Base-by-base conservation (phyloP, 2,797 vertebrate species). In the Sebastes paucispinis region DNA sequence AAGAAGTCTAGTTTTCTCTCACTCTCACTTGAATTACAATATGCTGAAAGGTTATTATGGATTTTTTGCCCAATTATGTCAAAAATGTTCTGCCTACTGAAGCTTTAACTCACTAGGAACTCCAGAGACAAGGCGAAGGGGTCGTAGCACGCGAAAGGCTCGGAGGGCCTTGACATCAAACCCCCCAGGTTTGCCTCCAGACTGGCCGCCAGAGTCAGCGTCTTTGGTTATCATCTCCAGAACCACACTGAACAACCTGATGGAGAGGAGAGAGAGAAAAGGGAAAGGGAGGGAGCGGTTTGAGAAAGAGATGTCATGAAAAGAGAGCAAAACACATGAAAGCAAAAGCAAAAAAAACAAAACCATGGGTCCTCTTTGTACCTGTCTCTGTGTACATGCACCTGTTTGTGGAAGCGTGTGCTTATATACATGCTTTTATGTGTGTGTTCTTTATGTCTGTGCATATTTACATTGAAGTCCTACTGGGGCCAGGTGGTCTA, bases 161-260 rank as follows among this genome's bases (percentile, higher is more conserved):
- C 98, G 94, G 75, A 99, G 97, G 91, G 98, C 98, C 95, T 99
- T 99, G 92, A 99, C 98, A 87, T 99, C 98, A 90, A 99, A 99
- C 79, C 97, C 98, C 50, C 98, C 98, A 47, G 98, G 96, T 94
- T 99, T 99, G 80, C 98, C 98, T 88, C 97, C 96, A 36, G 94
- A 91, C 86, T 97, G 97, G 86, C 96, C 95, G 80, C 96, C 96
- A 92, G 93, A 89, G 79, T 96, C 95, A 39, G 93, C 92, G 24
- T 98, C 97, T 97, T 96, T 96, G 93, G 98, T 97, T 94, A 98
- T 94, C 97, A 99, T 96, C 95, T 99, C 98, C 96, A 99, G 95
- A 95, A 98, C 97, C 91, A 99, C 98, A 93, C 98, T 99, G 96
- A 99, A 99, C 95, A 99, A 96, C 89, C 98, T 99, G 71, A 63